Percentiles rank a stretch among this genome's conserved stretches.
These are phyloP conservation scores for Anguilla obscura DNA, from an alignment of 2,797 vertebrate species.

Conservation along the genomic window DNA sequence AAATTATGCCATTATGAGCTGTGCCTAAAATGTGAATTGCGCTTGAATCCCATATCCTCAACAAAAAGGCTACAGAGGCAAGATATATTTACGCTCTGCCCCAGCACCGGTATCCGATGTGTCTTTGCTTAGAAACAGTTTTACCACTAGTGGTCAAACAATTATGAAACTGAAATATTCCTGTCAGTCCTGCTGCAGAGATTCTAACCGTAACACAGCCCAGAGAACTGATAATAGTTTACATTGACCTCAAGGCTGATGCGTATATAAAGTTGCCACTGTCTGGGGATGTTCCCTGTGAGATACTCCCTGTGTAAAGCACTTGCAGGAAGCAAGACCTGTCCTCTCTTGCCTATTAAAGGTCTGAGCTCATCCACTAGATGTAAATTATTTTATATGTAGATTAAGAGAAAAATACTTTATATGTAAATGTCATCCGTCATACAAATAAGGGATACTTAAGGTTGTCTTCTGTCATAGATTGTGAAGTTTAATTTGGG, in stretches of 20 bases:
- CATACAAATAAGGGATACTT: constrained; percentile 65
- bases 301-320: constrained; percentile 35
- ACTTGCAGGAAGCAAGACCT: constrained; percentile 37
- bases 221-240: not conserved
- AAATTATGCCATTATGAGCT: constrained; percentile 68
- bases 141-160: not conserved
- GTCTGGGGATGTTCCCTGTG: constrained; percentile 32
- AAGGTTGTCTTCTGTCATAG: constrained; percentile 70
- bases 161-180: not conserved
- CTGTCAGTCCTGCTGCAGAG: not conserved
- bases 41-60: constrained; percentile 47
- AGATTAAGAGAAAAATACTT: constrained; percentile 67
- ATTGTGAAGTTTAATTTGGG: constrained; percentile 58
- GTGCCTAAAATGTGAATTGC: constrained; percentile 62
- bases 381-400: constrained; percentile 79
- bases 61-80: constrained; percentile 41
- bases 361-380: constrained; percentile 51
- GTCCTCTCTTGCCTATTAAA: constrained; percentile 38
- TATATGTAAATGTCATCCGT: constrained; percentile 78
- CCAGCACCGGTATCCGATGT: not conserved
- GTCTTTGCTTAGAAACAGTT: not conserved
- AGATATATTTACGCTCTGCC: constrained; percentile 28
- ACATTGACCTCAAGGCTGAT: not conserved
- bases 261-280: constrained; percentile 52
- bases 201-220: not conserved